Base-by-base conservation (phyloP, 2,113 vertebrate genomes). In the Stegastes partitus region DNA sequence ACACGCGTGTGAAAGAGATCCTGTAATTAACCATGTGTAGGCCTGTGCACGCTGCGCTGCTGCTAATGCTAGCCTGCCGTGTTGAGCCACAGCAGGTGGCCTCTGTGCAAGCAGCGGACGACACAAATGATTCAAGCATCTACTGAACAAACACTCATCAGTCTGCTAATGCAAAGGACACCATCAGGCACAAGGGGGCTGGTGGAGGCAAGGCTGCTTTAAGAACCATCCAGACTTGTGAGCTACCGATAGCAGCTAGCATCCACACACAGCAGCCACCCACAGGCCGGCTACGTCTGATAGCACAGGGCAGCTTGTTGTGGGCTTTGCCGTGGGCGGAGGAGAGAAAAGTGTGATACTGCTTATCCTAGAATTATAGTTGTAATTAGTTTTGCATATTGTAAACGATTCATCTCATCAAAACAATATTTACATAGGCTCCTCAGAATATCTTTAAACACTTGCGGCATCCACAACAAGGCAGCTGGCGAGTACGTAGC, bases 261-360 rank as follows among this genome's bases (percentile, higher is more conserved):
- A 70, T 50, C 14, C 58, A 77, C 58, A 37, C 57, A 65, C 37
- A 47, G 37, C 45, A 68, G 39, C 61, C 53, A 22, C 64, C 68
- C 59, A 81, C 76, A 64, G 53, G 28, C 54, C 22, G 31, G 15
- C 50, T 67, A 73, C 44, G 51, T 80, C 63, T 81, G 71, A 68
- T 76, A 71, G 34, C 37, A 72, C 70, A 77, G 58, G 76, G 71
- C 80, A 86, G 69, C 73, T 77, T 83, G 83, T 68, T 78, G 77
- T 65, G 67, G 58, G 76, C 61, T 63, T 74, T 3, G 1, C 21
- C 2, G 77, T 84, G 55, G 74, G 78, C 4, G 59, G 63, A 68
- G 51, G 58, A 77, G 66, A 69, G 67, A 57, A 78, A 70, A 50
- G 75, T 76, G 64, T 84, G 77, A 81, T 63, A 53, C 21, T 12